These are phyloP conservation scores for Aplochiton taeniatus DNA, from an alignment of 2,797 vertebrate genomes.

Conservation along the genomic window DNA sequence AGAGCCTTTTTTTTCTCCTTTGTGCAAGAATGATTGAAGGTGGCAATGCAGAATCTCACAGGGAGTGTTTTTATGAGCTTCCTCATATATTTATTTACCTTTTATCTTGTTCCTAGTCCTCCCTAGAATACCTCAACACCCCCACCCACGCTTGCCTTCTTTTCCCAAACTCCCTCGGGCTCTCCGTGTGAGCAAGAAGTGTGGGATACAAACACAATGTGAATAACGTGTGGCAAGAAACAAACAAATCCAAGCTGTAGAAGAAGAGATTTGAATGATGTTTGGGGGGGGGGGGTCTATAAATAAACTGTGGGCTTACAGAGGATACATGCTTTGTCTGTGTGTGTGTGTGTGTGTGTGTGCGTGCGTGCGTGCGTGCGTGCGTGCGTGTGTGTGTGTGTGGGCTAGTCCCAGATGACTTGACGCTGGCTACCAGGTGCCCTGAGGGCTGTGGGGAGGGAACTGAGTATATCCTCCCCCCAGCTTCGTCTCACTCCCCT, in stretches of 20 bases:
- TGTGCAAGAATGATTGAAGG: conserved; percentile 24
- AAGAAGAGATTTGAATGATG: conserved; percentile 32
- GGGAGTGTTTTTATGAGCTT: conserved; percentile 30
- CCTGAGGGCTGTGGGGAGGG: conserved; percentile 1
- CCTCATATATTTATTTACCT: conserved; percentile 53
- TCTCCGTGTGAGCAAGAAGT: not conserved
- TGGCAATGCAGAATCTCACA: conserved; percentile 23
- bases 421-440: conserved; percentile 6
- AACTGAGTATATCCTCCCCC: not conserved
- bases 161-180: too few species aligned
- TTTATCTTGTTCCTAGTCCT: conserved; percentile 43
- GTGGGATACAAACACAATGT: conserved; percentile 30
- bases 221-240: conserved; percentile 35
- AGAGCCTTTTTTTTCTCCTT: not conserved
- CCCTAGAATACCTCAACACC: conserved; percentile 14
- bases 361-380: not conserved
- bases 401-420: conserved; percentile 17
- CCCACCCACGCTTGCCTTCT: conserved; percentile 34
- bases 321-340: conserved; percentile 20
- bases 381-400: conserved; percentile 11
- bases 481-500: not conserved
- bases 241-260: conserved; percentile 16
- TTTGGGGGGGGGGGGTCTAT: conserved; percentile 41
- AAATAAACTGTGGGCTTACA: conserved; percentile 37
- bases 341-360: not conserved